Base-by-base conservation (phyloP, 2,797 vertebrate genomes). In the Eutrigla gurnardus region DNA sequence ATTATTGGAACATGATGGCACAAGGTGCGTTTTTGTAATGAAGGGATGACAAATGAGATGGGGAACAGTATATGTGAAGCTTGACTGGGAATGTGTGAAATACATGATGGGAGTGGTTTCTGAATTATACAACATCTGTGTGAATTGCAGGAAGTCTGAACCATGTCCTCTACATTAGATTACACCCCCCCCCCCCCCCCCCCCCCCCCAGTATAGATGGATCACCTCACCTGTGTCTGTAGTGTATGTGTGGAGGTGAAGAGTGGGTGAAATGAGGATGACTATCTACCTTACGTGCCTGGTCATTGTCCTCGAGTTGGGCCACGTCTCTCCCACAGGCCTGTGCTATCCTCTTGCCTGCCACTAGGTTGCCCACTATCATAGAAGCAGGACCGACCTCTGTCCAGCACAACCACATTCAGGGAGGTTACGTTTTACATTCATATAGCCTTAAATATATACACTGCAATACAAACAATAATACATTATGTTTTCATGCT, bases 361-460 rank as follows among this genome's bases (percentile, higher is more conserved):
- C 96, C 76, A 99, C 96, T 47, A 99, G 93, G 91, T 98, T 98
- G n/a, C 97, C 97, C 35, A 99, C 96, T 43, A 99, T 95, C 97
- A 99, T 98, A 2, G 97, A 99, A 35, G 97, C 97, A 57, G 97
- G 97, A 55, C 97, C 97, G 13, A 98, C 97, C 89, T 98, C 97
- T 99, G 92, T 42, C 50, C 78, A 52, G 70, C 60, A 79, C 61
- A 87, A 79, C 2, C 60, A 70, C 64, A 81, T 18, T 17, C 32
- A 69, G 35, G 15, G 7, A 78, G 11, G 58, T 80, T 33, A 53
- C 5, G 8, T 8, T 3, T 3, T 66, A 62, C 50, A 70, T 43
- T 59, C 3, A 67, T 57, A 32, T 57, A 1, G 42, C 12, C 7
- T 68, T 5, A 9, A 25, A 60, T 54, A 60, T 13, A 6, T 33